phyloP scores from a whole-genome alignment of 2,888 invertebrate genomes.

The Parnassius smintheus region DNA sequence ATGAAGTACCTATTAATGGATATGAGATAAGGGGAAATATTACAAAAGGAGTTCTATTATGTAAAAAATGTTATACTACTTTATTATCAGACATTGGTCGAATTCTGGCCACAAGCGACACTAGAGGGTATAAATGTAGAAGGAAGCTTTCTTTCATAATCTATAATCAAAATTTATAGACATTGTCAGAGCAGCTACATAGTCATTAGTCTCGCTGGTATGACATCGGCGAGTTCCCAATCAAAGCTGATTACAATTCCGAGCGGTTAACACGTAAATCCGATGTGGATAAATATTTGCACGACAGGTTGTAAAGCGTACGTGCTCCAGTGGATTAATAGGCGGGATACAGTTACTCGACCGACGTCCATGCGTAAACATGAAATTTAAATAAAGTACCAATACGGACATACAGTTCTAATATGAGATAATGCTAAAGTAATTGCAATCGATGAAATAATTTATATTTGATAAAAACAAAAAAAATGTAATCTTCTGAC shows the following conservation, averaged over 20 bases:
- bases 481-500: no score
- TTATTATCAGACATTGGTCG: no score
- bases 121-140: no score
- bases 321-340: conserved; percentile 66
- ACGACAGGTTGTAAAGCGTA: conserved; percentile 73
- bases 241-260: conserved; percentile 76
- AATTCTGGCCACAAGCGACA: no score
- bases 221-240: conserved; percentile 43
- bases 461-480: no score
- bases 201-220: conserved; percentile 36
- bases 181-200: conserved; percentile 28
- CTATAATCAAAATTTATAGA: conserved; percentile 12
- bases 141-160: neutral
- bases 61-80: no score
- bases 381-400: conserved; percentile 36
- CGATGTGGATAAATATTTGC: conserved; percentile 78
- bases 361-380: conserved; percentile 39
- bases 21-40: no score
- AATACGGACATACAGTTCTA: conserved; percentile 23
- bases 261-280: conserved; percentile 72
- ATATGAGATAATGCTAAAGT: no score
- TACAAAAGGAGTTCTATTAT: no score
- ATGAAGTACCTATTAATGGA: no score
- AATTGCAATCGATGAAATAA: no score
- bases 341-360: conserved; percentile 64